These are phyloP conservation scores for Oegoconia quadripuncta DNA, from an alignment of 2,888 invertebrate genomes.

Conservation along the genomic window DNA sequence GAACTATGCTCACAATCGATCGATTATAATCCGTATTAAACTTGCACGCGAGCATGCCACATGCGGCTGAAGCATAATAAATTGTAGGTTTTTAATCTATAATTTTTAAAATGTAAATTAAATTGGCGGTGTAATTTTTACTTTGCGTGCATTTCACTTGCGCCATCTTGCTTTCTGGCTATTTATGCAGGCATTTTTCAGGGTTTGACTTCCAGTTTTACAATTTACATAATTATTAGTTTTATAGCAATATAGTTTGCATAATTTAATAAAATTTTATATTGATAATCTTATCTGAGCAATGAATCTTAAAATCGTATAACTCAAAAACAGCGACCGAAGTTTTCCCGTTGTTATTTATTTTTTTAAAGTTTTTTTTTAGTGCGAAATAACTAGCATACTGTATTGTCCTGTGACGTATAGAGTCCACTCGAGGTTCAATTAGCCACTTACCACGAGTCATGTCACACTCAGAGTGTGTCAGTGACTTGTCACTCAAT, in stretches of 20 bases:
- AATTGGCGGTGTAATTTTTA: not conserved
- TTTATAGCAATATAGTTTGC: too few relatives aligned
- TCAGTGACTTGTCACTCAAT: not conserved
- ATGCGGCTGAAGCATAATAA: slow-evolving; percentile 1
- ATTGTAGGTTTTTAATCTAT: not conserved
- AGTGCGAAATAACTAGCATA: not conserved
- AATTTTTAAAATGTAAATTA: slow-evolving; percentile 2
- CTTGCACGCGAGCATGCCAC: slow-evolving; percentile 9
- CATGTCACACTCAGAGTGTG: not conserved
- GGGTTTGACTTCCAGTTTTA: too few relatives aligned
- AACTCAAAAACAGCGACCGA: too few relatives aligned
- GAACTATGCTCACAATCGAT: too few relatives aligned
- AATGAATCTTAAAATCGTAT: too few relatives aligned
- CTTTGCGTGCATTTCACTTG: not conserved
- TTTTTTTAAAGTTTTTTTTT: too few relatives aligned
- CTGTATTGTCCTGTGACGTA: not conserved
- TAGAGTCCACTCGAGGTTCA: not conserved
- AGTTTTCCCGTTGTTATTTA: too few relatives aligned
- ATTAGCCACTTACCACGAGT: not conserved
- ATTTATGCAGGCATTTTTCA: too few relatives aligned
- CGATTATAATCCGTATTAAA: not conserved
- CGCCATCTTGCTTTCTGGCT: not conserved
- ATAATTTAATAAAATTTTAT: too few relatives aligned
- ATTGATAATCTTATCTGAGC: too few relatives aligned
- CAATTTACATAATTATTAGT: too few relatives aligned